A percentile compares a stretch with the other conserved stretches of the same genome.
phyloP scores from a whole-genome alignment of 2,797 vertebrate species.

The Chaetophractus vellerosus region DNA sequence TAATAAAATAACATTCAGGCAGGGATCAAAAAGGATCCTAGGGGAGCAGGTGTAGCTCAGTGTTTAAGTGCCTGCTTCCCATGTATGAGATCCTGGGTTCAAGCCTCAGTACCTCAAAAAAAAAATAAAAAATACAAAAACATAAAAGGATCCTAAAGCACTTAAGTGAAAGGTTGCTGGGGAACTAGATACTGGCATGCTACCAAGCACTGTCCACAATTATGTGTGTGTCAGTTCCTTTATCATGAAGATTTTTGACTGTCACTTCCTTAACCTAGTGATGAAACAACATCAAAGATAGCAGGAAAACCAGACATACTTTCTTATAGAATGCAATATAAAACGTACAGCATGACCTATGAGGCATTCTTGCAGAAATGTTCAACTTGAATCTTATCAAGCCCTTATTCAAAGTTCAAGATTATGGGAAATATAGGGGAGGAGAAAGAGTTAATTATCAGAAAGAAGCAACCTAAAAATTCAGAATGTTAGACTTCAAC shows the following conservation, averaged over 20 bases:
- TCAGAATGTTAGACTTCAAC: neutral
- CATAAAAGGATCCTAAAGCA: neutral
- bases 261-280: neutral
- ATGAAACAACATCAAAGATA: neutral
- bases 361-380: slow-evolving; percentile 43
- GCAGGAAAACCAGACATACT: neutral
- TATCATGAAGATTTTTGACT: neutral
- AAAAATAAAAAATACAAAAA: too few species aligned
- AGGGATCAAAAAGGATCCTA: neutral
- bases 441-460: neutral
- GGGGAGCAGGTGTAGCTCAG: too few species aligned
- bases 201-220: neutral
- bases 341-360: neutral
- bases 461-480: neutral
- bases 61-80: too few species aligned
- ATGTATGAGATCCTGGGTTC: too few species aligned
- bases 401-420: neutral
- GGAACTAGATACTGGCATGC: neutral
- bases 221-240: neutral
- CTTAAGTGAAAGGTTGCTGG: neutral
- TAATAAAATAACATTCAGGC: slow-evolving; percentile 21
- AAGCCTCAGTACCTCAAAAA: too few species aligned
- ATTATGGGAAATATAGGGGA: neutral
- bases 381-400: neutral
- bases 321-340: neutral